Evolutionary conservation across 2,888 invertebrate species (phyloP).

Genomic region (Lochmaea capreae): DNA sequence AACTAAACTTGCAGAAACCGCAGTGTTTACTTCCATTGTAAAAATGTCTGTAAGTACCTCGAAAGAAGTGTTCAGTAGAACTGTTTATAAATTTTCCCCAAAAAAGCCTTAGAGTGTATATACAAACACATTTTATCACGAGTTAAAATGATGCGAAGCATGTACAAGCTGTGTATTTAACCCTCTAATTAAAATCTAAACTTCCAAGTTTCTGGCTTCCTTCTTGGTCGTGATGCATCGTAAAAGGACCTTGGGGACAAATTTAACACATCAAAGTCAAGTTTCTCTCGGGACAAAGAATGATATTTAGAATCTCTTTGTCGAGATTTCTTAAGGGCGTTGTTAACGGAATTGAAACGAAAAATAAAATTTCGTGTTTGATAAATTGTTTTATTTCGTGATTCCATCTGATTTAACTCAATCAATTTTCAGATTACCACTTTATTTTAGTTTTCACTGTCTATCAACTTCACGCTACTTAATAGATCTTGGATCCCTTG

Average conservation of each 20-base stretch:
- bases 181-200: slow-evolving; percentile 16
- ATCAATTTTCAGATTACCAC: neutral
- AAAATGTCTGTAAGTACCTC: too few species aligned
- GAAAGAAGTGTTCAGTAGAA: too few species aligned
- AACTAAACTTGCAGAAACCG: too few species aligned
- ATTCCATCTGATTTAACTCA: neutral
- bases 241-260: slow-evolving; percentile 15
- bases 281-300: slow-evolving; percentile 11
- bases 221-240: slow-evolving; percentile 4
- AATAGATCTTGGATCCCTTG: too few species aligned
- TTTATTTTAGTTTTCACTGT: neutral
- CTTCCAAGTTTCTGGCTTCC: slow-evolving; percentile 15
- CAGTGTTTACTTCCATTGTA: too few species aligned
- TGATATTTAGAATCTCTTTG: slow-evolving; percentile 9
- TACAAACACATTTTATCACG: neutral
- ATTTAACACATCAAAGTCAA: slow-evolving; percentile 21
- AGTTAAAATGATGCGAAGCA: slow-evolving; percentile 1
- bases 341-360: slow-evolving; percentile 9
- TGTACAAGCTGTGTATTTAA: slow-evolving; percentile 1
- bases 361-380: neutral
- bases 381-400: neutral
- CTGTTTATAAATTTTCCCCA: neutral
- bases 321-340: slow-evolving; percentile 10
- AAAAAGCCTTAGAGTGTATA: neutral
- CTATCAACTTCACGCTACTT: too few species aligned